These are phyloP conservation scores for Matsumurasca onukii DNA, from an alignment of 1,140 invertebrate genomes.

Conservation along the genomic window DNA sequence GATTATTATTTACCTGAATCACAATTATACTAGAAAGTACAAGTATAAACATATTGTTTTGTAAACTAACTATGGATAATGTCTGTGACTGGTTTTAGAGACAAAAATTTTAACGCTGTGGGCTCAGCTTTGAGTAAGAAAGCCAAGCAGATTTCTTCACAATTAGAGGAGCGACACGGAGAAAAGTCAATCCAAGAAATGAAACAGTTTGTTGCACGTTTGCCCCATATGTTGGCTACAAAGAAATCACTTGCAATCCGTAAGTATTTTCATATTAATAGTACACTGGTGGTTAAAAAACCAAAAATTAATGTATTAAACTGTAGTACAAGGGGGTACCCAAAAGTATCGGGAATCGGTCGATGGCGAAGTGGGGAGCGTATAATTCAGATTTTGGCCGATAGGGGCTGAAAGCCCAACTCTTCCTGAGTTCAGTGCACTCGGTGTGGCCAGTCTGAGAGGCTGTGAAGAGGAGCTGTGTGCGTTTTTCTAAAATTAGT, in stretches of 20 bases:
- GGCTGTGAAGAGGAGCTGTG: too few species aligned
- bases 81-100: slow-evolving; percentile 54
- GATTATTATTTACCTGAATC: too few species aligned
- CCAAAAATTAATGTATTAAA: neutral
- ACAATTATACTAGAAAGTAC: too few species aligned
- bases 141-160: slow-evolving; percentile 81
- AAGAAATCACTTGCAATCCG: slow-evolving; percentile 79
- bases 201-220: slow-evolving; percentile 87
- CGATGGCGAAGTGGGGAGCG: too few species aligned
- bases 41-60: too few species aligned
- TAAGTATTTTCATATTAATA: slow-evolving; percentile 51
- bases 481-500: too few species aligned
- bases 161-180: slow-evolving; percentile 82
- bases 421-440: too few species aligned
- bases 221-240: slow-evolving; percentile 85
- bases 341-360: too few species aligned
- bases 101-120: slow-evolving; percentile 93
- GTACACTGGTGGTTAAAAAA: neutral
- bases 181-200: slow-evolving; percentile 91
- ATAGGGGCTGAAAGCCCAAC: too few species aligned
- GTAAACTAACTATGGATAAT: neutral
- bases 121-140: slow-evolving; percentile 83
- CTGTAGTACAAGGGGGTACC: too few species aligned
- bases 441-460: too few species aligned
- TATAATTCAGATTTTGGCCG: too few species aligned